Evolutionary conservation across 2,888 invertebrate genomes (phyloP).

Genomic region (Agonopterix alstromeriana): DNA sequence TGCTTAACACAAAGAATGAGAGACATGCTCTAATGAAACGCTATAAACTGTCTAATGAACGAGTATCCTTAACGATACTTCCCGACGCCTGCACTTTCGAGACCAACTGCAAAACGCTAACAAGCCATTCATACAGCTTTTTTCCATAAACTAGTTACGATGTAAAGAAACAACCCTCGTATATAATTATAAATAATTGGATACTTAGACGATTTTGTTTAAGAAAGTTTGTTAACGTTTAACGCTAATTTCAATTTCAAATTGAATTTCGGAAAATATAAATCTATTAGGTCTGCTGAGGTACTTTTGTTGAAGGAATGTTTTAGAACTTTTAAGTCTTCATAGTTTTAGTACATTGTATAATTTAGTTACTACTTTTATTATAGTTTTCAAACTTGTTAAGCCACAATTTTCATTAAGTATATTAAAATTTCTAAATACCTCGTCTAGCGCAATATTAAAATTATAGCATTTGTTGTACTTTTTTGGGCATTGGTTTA

Average conservation of each 20-base stretch:
- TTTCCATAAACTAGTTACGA: slow-evolving; percentile 52
- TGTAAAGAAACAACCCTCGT: slow-evolving; percentile 44
- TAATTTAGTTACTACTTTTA: too few species aligned
- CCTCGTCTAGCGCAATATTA: too few species aligned
- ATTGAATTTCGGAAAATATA: background rate
- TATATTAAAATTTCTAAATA: too few species aligned
- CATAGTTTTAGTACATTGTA: too few species aligned
- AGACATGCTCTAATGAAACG: too few species aligned
- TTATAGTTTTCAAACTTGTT: too few species aligned
- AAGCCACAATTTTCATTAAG: too few species aligned
- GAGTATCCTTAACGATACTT: slow-evolving; percentile 31
- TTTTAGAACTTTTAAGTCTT: too few species aligned
- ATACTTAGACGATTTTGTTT: slow-evolving; percentile 35
- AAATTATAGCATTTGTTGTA: too few species aligned
- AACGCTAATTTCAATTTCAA: background rate
- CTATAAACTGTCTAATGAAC: background rate
- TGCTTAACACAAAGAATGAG: too few species aligned
- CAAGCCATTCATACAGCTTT: slow-evolving; percentile 61
- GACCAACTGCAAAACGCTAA: slow-evolving; percentile 57
- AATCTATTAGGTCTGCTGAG: background rate
- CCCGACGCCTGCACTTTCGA: slow-evolving; percentile 43
- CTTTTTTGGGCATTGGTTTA: too few species aligned
- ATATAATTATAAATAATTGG: slow-evolving; percentile 26
- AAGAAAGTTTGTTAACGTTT: background rate
- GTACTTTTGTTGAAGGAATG: too few species aligned